Evolutionary conservation across 1,140 invertebrate genomes (phyloP), one percentile per base, ranked within the genome.

Genomic region (Lordiphosa stackelbergi): DNA sequence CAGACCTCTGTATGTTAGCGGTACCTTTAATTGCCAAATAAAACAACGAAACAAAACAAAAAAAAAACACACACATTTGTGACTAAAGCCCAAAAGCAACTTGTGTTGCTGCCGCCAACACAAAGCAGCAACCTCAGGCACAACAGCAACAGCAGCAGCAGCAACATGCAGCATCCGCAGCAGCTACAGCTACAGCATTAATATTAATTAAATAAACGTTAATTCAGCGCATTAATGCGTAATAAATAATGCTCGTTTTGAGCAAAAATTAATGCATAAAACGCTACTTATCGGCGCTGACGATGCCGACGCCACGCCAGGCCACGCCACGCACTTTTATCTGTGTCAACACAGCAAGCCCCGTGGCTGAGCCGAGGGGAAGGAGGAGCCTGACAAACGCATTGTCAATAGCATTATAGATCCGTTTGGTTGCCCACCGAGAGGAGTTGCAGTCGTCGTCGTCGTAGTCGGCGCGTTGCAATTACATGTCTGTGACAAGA

Each of bases 181-280:
- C 70, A 54, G 46, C 60, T 16, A 36, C 70, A 54, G 46, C 60
- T 16, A 36, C 66, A 73, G 75, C 81, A 85, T 85, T 85, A 85
- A 85, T 85, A 85, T 85, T 85, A 85, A 85, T 85, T 85, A 85
- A 81, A 85, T 84, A 84, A 84, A 84, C 73, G 78, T 83, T 83
- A 84, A 84, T 84, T 83, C 77, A 84, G 73, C 78, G 78, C 73
- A 77, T 83, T 83, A 84, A 77, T 83, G 73, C 73, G 78, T 77
- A 73, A 83, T 83, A 84, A 83, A 83, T 83, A 83, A 84, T 77
- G 78, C 73, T 81, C 79, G 43, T 74, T 65, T 75, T 73, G 77
- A 77, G 53, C 78, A 54, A 70, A 83, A 81, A 83, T 83, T 84
- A 83, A 83, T 83, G 77, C 78, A 83, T 84, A 83, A 70, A 83